Conservation (phyloP, 2,888 invertebrate species). For the Sesamia inferens region DNA sequence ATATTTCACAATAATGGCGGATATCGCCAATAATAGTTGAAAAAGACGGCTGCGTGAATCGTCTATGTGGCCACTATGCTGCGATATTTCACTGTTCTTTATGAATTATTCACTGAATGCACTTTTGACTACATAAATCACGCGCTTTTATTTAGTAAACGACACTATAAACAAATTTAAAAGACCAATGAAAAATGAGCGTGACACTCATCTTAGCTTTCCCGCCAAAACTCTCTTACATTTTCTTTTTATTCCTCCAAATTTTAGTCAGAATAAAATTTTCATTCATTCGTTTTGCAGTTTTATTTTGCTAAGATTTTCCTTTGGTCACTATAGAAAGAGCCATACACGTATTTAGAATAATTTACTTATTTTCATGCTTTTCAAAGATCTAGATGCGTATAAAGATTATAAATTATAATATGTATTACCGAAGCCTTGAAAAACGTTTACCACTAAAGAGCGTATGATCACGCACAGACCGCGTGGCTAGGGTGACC, state of each 20-base stretch:
- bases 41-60: too few relatives aligned
- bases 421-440: slow-evolving; percentile 61
- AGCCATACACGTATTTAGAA: slow-evolving; percentile 3
- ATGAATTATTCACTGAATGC: too few relatives aligned
- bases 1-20: too few relatives aligned
- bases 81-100: too few relatives aligned
- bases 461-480: slow-evolving; percentile 51
- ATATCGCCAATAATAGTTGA: too few relatives aligned
- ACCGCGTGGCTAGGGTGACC: slow-evolving; percentile 47
- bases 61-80: too few relatives aligned
- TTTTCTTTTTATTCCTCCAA: neutral
- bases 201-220: too few relatives aligned
- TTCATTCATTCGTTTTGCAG: neutral
- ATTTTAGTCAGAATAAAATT: neutral
- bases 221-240: neutral
- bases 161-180: too few relatives aligned
- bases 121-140: too few relatives aligned
- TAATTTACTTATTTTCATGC: slow-evolving; percentile 19
- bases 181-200: too few relatives aligned
- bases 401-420: slow-evolving; percentile 67
- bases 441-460: slow-evolving; percentile 66
- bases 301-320: neutral
- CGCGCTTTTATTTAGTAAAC: too few relatives aligned
- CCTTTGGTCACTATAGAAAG: slow-evolving; percentile 13
- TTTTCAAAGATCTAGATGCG: slow-evolving; percentile 47